Conservation (phyloP, 2,888 invertebrate genomes). For the Sarcophaga rosellei region DNA sequence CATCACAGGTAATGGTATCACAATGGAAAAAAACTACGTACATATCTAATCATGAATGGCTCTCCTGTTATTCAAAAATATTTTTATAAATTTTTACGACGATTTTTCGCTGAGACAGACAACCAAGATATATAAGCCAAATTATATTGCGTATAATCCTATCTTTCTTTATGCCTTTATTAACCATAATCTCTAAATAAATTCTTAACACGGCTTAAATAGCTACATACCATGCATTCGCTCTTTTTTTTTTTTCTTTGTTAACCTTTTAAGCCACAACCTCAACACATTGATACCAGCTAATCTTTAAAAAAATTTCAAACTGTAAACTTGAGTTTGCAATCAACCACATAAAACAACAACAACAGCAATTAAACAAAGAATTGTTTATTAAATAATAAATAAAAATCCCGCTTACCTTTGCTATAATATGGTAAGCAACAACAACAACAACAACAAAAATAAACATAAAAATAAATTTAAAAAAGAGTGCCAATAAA, state of each 20-base stretch:
- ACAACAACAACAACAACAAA: neutral
- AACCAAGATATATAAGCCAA: no score
- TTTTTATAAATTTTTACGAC: no score
- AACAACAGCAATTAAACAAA: conserved; percentile 47
- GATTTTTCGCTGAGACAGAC: no score
- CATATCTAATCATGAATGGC: no score
- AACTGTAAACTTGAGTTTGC: neutral
- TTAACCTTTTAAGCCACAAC: neutral
- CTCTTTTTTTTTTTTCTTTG: neutral
- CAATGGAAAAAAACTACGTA: no score
- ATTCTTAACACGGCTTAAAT: neutral
- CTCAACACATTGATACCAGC: neutral
- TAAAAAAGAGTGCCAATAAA: neutral
- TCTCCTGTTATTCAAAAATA: no score
- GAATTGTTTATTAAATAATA: conserved; percentile 56
- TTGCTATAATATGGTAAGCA: neutral
- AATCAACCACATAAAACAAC: conserved; percentile 18
- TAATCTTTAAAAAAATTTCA: neutral
- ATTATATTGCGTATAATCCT: no score
- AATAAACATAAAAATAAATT: neutral
- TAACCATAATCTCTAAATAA: neutral
- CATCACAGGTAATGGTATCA: no score
- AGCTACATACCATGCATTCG: neutral
- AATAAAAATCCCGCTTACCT: conserved; percentile 14
- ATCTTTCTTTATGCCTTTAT: no score